Evolutionary conservation across 2,888 invertebrate species (phyloP).

Genomic region (Polyommatus icarus): DNA sequence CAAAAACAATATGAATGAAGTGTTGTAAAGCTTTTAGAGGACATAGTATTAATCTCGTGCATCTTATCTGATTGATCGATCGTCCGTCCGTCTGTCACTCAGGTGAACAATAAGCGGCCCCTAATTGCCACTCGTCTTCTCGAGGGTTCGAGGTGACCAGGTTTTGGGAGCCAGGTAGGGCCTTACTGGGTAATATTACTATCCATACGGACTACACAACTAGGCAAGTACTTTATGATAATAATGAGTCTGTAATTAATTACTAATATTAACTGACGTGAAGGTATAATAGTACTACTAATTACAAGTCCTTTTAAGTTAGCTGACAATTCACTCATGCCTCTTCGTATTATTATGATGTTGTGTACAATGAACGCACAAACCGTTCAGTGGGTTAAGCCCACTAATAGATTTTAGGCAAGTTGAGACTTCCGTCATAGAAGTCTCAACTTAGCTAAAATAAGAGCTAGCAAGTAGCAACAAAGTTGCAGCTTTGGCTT

Average conservation of each 20-base stretch:
- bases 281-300: too few relatives aligned
- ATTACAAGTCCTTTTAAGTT: too few relatives aligned
- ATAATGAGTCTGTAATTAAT: too few relatives aligned
- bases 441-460: neutral
- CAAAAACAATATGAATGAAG: conserved; percentile 14
- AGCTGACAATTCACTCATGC: too few relatives aligned
- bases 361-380: too few relatives aligned
- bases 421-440: neutral
- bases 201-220: too few relatives aligned
- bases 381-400: too few relatives aligned
- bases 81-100: conserved; percentile 29
- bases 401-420: neutral
- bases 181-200: too few relatives aligned
- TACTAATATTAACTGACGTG: too few relatives aligned
- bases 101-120: conserved; percentile 45
- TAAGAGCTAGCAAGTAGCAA: neutral
- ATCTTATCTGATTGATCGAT: conserved; percentile 37
- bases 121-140: conserved; percentile 51
- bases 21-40: conserved; percentile 18
- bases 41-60: conserved; percentile 15
- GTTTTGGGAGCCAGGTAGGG: neutral
- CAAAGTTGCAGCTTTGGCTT: conserved; percentile 11
- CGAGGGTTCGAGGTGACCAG: conserved; percentile 36
- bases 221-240: too few relatives aligned
- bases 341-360: too few relatives aligned